Base-by-base conservation (phyloP, 2,113 vertebrate species). In the Picathartes gymnocephalus region DNA sequence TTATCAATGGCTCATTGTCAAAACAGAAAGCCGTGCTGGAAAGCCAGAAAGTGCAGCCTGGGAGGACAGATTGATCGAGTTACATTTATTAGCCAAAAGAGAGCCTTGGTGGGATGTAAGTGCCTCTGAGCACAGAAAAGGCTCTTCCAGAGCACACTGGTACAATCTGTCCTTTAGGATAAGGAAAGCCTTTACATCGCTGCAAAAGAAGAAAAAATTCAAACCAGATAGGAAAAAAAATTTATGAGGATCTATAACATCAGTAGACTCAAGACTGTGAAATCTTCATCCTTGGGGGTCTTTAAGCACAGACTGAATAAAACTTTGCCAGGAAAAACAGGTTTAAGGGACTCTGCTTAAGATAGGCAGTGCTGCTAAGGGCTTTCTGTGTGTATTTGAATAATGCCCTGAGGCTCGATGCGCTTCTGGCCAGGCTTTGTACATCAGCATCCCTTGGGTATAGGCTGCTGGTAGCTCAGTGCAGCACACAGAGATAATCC, bases 1-100 rank as follows among this genome's bases (percentile, higher is more conserved):
- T 73, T 93, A 88, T 95, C 96, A 96, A 86, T 94, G 94, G 86
- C 73, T 94, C 91, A 86, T 93, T 97, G 96, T 97, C 86, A 90
- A 62, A 93, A 60, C 24, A 81, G 60, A 92, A 88, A 86, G 86
- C 0, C 0, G 50, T 18, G 68, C 64, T 94, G 82, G 86, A 73
- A 86, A 90, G 62, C 53, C 82, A 90, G 76, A 83, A 88, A 95
- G 89, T 13, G 16, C 22, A 20, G 68, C 86, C 47, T 51, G 69
- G 76, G 82, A 92, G 82, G 88, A 94, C 30, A 88, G 92, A 91
- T 58, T 95, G 92, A 93, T 92, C 2, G 2, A 86, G 88, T 96
- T 94, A 96, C 51, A 37, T 90, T 94, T 94, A 92, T 93, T 81
- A 96, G 82, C 56, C 91, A 74, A 78, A 78, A 73, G 91, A 95